A percentile compares a stretch with the other conserved stretches of the same genome.
These are phyloP conservation scores for Sebastes trivittatus DNA, from an alignment of 2,797 vertebrate species.

Conservation along the genomic window DNA sequence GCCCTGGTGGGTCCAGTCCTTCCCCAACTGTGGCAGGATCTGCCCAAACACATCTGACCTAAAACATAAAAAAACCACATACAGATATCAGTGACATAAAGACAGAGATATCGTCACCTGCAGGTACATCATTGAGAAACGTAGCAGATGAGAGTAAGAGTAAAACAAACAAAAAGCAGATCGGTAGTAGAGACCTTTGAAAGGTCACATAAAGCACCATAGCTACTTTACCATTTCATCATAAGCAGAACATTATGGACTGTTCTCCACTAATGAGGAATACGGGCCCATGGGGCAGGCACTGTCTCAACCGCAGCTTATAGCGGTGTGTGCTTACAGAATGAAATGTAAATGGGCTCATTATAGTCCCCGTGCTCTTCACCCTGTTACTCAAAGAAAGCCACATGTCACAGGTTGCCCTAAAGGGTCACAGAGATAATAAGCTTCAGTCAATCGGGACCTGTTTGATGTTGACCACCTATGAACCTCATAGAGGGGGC, in stretches of 20 bases:
- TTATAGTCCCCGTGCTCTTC: conserved; percentile 70
- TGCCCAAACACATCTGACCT: conserved; percentile 98
- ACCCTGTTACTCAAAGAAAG: conserved; percentile 47
- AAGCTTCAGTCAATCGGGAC: conserved; percentile 61
- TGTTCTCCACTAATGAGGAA: conserved; percentile 72
- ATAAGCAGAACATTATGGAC: conserved; percentile 44
- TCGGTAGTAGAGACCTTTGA: background rate
- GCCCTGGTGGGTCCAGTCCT: conserved; percentile 99
- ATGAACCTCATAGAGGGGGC: conserved; percentile 24
- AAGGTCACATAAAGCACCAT: conserved; percentile 33
- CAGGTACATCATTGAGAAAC: background rate
- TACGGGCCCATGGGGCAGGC: conserved; percentile 17
- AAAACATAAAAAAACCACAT: conserved; percentile 23
- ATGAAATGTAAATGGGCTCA: conserved; percentile 82
- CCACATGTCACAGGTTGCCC: conserved; percentile 55
- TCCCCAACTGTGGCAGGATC: conserved; percentile 97
- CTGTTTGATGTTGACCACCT: conserved; percentile 69
- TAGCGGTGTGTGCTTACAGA: conserved; percentile 49
- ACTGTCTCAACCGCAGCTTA: conserved; percentile 33
- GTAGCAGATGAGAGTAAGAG: background rate
- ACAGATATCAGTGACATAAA: conserved; percentile 13
- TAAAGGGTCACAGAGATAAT: conserved; percentile 73
- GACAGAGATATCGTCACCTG: background rate
- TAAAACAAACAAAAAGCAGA: conserved; percentile 12
- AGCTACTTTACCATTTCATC: conserved; percentile 36